Evolutionary conservation across 37 sponge, comb jelly and placozoan genomes (phyloP).

Genomic region (Cladorhizidae sp.): DNA sequence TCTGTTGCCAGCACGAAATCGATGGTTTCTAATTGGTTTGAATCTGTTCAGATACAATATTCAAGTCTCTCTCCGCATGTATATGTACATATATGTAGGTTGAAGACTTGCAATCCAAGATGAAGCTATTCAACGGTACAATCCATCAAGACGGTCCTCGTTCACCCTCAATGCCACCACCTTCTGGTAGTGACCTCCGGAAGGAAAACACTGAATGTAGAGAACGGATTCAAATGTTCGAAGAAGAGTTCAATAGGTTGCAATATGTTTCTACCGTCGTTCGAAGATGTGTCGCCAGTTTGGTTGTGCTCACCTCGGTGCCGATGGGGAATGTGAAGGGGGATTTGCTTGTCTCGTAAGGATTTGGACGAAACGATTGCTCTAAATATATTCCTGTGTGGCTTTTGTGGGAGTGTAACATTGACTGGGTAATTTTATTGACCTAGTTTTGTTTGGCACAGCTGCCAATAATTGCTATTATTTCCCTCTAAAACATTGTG

Average conservation of each 20-base stretch:
- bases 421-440: too few relatives aligned
- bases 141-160: conserved; percentile 21
- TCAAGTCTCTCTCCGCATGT: not conserved
- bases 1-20: too few relatives aligned
- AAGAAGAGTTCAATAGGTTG: conserved; percentile 11
- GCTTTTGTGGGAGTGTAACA: too few relatives aligned
- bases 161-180: not conserved
- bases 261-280: conserved; percentile 27
- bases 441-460: too few relatives aligned
- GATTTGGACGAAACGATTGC: too few relatives aligned
- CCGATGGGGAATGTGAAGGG: conserved; percentile 26
- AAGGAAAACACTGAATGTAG: conserved; percentile 25
- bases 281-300: conserved; percentile 29
- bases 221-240: conserved; percentile 14
- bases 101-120: conserved; percentile 20
- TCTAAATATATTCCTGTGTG: too few relatives aligned
- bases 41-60: not conserved
- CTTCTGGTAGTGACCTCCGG: conserved; percentile 17
- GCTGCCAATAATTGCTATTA: too few relatives aligned
- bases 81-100: conserved; percentile 14
- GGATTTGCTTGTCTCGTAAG: conserved; percentile 44
- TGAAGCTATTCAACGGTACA: conserved; percentile 28
- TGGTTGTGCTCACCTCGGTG: conserved; percentile 34
- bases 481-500: too few relatives aligned
- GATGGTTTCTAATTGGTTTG: too few relatives aligned